Base-by-base conservation (phyloP, 2,888 invertebrate genomes). In the Alitta virens region DNA sequence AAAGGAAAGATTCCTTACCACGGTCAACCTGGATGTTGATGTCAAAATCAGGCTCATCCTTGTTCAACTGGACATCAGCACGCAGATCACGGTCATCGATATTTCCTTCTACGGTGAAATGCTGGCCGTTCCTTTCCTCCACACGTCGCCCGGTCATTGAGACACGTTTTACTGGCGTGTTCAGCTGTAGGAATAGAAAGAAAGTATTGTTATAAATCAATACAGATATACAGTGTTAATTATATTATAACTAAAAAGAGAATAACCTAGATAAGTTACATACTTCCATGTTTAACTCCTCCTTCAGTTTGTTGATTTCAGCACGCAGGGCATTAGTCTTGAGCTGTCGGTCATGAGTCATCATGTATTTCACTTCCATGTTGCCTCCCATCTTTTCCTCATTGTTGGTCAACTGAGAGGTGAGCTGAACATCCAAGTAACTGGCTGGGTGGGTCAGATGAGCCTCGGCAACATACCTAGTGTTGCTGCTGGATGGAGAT, bases 361-460 rank as follows among this genome's bases (percentile, higher is more conserved):
- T 73, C 42, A 68, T 54, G 67, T 76, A 77, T 18, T 63, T 59
- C 33, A 75, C 38, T 25, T 70, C 61, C 27, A 71, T 51, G 23
- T 70, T 75, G 16, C 66, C 67, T 18, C 69, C 70, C 2, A 63
- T 51, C 3, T 59, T 57, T 9, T 63, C 60, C n/a, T 62, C 62
- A 2, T 63, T 65, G 23, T 60, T 54, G 2, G 66, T 68, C n/a
- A 69, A 21, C 27, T 72, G 71, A 5, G 73, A 69, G 16, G 56
- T 68, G 60, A 75, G 54, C 46, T 66, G 64, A 1, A 76, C 52
- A 64, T 77, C 72, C 12, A 74, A 67, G 46, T 72, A 62, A 16
- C 75, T 75, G 55, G 63, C 62, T 14, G 72, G 71, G 62, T 79
- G 79, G 2, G 64, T 59, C 9, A 76, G 25, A 14, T 52, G 59